Evolutionary conservation across 2,113 vertebrate genomes (phyloP).

Genomic region (Hypocryptadius cinnamomeus): DNA sequence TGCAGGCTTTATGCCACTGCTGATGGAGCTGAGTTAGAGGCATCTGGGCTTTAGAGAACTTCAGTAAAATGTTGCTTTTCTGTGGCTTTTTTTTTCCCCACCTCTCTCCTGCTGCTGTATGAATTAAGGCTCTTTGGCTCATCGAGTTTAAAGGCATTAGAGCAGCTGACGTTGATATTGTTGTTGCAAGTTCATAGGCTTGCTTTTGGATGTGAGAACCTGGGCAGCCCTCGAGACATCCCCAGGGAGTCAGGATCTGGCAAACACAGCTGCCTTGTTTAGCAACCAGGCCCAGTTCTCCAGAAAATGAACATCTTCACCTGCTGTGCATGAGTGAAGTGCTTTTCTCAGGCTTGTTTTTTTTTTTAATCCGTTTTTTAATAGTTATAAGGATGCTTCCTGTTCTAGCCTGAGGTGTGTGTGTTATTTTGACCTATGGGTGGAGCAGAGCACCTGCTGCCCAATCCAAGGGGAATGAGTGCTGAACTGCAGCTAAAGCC

Average conservation of each 20-base stretch:
- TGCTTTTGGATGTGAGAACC: background rate
- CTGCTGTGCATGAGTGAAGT: background rate
- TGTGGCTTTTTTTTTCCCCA: background rate
- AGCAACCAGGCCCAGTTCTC: background rate
- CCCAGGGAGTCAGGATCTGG: background rate
- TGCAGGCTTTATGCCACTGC: constrained; percentile 59
- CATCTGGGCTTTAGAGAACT: constrained; percentile 30
- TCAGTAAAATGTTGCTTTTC: constrained; percentile 26
- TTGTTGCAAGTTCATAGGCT: background rate
- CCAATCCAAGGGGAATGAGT: fast-evolving
- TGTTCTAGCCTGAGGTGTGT: background rate
- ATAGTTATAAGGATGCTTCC: background rate
- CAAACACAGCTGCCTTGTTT: background rate
- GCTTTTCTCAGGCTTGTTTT: background rate
- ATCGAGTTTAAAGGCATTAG: constrained; percentile 1
- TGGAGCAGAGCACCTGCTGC: background rate
- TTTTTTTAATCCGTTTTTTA: background rate
- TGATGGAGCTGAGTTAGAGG: constrained; percentile 13
- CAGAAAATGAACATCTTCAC: background rate
- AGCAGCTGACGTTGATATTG: background rate
- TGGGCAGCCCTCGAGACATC: background rate
- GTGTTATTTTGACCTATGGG: background rate
- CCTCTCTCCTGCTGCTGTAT: constrained; percentile 7
- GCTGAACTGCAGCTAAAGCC: background rate
- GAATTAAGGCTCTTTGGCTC: constrained; percentile 44